These are phyloP conservation scores for Xestia rhomboidea DNA, from an alignment of 2,888 invertebrate species.

Conservation along the genomic window DNA sequence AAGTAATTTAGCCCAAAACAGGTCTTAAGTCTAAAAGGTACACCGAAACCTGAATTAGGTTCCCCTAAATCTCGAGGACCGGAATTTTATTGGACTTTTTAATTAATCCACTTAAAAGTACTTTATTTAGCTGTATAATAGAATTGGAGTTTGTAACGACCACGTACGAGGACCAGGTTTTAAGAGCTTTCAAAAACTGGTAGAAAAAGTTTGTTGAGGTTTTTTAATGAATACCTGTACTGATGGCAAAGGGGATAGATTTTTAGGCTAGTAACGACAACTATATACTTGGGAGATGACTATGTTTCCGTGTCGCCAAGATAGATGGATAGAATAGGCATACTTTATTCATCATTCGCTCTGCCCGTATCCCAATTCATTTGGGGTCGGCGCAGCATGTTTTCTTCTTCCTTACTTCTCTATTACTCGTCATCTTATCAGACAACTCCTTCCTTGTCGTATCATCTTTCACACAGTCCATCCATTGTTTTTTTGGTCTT, in stretches of 20 bases:
- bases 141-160: conserved; percentile 52
- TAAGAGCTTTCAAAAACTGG: not conserved
- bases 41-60: conserved; percentile 48
- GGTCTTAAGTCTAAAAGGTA: conserved; percentile 33
- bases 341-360: too few species aligned
- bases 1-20: conserved; percentile 51
- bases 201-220: conserved; percentile 9
- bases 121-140: conserved; percentile 60
- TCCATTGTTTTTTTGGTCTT: too few species aligned
- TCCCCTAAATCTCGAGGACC: conserved; percentile 53
- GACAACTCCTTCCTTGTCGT: too few species aligned
- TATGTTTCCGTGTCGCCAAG: not conserved
- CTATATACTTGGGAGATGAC: not conserved
- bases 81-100: conserved; percentile 68
- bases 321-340: not conserved
- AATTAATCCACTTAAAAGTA: conserved; percentile 67
- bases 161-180: conserved; percentile 22
- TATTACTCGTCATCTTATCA: too few species aligned
- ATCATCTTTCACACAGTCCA: too few species aligned
- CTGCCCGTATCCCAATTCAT: too few species aligned
- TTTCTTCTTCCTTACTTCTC: too few species aligned
- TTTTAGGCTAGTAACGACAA: not conserved
- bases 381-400: too few species aligned
- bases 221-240: conserved; percentile 8
- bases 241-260: not conserved